phyloP scores from a whole-genome alignment of 2,113 vertebrate genomes.

The Chlorodrepanis virens region DNA sequence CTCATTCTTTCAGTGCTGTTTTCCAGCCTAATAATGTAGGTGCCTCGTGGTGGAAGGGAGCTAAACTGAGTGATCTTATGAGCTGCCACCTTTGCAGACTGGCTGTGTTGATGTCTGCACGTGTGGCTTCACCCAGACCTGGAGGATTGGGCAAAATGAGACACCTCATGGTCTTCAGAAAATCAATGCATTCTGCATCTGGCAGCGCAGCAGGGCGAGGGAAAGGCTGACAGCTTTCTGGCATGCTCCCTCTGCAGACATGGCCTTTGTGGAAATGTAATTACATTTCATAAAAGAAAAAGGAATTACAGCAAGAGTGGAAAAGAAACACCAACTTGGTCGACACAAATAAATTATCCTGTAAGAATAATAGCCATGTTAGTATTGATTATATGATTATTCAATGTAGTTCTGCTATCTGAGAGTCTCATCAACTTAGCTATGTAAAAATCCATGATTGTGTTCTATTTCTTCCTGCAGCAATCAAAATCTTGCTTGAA shows the following conservation, averaged over 20 bases:
- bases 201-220: slow-evolving; percentile 41
- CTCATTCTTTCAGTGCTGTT: background rate
- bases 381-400: background rate
- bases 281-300: slow-evolving; percentile 63
- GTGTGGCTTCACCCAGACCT: background rate
- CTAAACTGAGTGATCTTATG: background rate
- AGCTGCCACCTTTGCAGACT: slow-evolving; percentile 26
- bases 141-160: slow-evolving; percentile 41
- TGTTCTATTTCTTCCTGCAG: background rate
- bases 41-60: background rate
- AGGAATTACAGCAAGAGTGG: slow-evolving; percentile 28
- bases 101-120: background rate
- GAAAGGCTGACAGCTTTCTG: slow-evolving; percentile 62
- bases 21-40: slow-evolving; percentile 6
- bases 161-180: slow-evolving; percentile 58
- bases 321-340: background rate
- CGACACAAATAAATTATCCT: background rate
- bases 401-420: background rate
- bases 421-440: fast-evolving
- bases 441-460: background rate
- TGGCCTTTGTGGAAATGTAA: slow-evolving; percentile 72
- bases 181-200: slow-evolving; percentile 51
- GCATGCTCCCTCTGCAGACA: slow-evolving; percentile 43
- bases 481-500: background rate
- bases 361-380: background rate